These are phyloP conservation scores for Astropecten irregularis DNA, from an alignment of 53 echinoderm and acorn worm species.

Conservation along the genomic window DNA sequence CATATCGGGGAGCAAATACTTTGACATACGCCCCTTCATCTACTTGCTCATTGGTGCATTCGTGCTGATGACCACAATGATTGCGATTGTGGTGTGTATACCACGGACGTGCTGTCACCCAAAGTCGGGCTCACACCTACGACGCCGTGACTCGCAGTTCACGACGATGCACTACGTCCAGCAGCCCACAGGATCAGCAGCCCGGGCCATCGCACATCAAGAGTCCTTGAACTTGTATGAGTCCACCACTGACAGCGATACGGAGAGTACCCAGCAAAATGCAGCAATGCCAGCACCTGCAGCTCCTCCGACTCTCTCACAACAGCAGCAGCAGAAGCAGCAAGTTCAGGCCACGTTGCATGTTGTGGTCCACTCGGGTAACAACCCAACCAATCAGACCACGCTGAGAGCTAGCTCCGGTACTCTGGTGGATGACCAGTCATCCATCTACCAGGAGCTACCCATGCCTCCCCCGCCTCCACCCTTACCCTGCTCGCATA, in stretches of 20 bases:
- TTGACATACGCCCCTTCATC: constrained; percentile 71
- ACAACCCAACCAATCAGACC: constrained; percentile 51
- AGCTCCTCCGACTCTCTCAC: no score
- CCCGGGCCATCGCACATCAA: constrained; percentile 58
- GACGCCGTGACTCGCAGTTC: constrained; percentile 60
- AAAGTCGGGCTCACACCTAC: constrained; percentile 10
- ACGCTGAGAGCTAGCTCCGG: constrained; percentile 18
- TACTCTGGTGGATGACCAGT: constrained; percentile 31
- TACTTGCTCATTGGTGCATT: constrained; percentile 65
- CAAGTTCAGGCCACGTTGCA: constrained; percentile 92
- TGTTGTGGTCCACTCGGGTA: constrained; percentile 91
- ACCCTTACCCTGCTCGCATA: neutral
- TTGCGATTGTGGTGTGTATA: constrained; percentile 73
- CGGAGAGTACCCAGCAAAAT: constrained; percentile 34
- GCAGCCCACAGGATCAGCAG: constrained; percentile 71
- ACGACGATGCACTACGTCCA: constrained; percentile 86
- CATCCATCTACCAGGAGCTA: constrained; percentile 57
- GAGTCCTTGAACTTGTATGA: constrained; percentile 75
- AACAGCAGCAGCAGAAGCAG: constrained; percentile 45
- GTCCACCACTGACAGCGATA: constrained; percentile 64
- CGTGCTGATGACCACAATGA: constrained; percentile 71
- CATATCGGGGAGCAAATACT: neutral
- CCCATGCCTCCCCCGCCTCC: constrained; percentile 35
- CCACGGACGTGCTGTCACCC: constrained; percentile 71
- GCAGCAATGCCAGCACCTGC: neutral